Conservation (phyloP, 2,113 vertebrate genomes). For the Anolis sagrei region DNA sequence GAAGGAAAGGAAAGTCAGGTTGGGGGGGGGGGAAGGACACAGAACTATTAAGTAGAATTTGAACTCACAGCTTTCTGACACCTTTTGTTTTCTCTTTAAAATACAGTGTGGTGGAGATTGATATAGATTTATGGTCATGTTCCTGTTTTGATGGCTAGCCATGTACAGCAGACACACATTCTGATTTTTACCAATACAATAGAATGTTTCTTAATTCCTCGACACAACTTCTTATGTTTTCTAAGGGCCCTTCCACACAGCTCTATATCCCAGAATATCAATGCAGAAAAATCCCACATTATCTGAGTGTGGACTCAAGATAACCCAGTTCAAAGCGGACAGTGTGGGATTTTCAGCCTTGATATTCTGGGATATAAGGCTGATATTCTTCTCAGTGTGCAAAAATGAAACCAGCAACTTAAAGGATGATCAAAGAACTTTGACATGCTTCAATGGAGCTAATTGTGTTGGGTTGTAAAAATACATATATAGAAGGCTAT, state of each 20-base stretch:
- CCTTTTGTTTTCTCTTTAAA: too few relatives aligned
- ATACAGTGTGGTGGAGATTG: too few relatives aligned
- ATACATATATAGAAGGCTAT: background rate
- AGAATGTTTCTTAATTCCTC: background rate
- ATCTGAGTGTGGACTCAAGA: too few relatives aligned
- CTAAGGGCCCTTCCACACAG: too few relatives aligned
- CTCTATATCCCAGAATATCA: too few relatives aligned
- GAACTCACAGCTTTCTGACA: background rate
- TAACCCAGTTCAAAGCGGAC: too few relatives aligned
- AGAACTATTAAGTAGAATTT: background rate
- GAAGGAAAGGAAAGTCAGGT: background rate
- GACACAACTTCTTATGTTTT: background rate
- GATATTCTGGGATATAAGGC: too few relatives aligned
- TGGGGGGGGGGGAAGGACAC: background rate
- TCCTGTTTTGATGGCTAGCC: background rate
- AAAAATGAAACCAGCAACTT: conserved; percentile 9
- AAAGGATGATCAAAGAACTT: conserved; percentile 1
- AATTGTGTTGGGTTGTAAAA: background rate
- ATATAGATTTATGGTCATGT: background rate
- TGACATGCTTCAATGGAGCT: background rate
- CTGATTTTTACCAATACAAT: background rate
- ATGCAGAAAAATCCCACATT: too few relatives aligned
- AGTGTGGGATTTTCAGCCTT: too few relatives aligned
- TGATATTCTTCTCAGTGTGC: background rate
- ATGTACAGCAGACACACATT: background rate